phyloP scores from a whole-genome alignment of 2,113 vertebrate species.

The Urocynchramus pylzowi region DNA sequence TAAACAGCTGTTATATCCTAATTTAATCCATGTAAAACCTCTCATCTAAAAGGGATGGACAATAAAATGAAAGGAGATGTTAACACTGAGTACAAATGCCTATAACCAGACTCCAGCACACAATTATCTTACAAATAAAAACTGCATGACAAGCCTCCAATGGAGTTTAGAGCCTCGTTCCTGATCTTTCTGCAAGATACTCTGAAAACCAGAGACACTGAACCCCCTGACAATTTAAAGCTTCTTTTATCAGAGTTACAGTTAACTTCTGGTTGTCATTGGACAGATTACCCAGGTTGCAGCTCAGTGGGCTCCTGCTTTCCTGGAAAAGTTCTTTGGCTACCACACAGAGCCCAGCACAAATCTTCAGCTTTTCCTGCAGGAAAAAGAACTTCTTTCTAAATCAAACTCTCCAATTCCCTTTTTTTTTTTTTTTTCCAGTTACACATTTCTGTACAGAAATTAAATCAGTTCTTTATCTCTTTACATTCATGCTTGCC shows the following conservation, averaged over 20 bases:
- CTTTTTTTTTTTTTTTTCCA: rapidly evolving
- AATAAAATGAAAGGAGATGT: not conserved
- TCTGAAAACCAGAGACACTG: not conserved
- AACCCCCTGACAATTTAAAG: not conserved
- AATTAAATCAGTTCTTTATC: not conserved
- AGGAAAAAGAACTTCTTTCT: not conserved
- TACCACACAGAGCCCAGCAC: not conserved
- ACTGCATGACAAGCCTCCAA: not conserved
- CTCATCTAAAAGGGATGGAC: not conserved
- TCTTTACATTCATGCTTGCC: not conserved
- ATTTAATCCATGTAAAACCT: not conserved
- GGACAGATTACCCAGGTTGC: not conserved
- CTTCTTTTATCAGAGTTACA: not conserved
- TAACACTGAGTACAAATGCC: not conserved
- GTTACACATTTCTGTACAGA: not conserved
- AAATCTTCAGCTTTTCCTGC: not conserved
- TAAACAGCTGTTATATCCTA: not conserved
- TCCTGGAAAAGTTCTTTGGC: not conserved
- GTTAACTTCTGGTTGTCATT: not conserved
- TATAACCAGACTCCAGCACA: not conserved
- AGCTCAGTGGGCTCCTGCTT: not conserved
- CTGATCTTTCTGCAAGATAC: not conserved
- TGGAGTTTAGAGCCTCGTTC: not conserved
- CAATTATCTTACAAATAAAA: not conserved
- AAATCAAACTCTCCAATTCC: not conserved